phyloP scores from a whole-genome alignment of 2,113 vertebrate genomes.

The Elanus axillaris region DNA sequence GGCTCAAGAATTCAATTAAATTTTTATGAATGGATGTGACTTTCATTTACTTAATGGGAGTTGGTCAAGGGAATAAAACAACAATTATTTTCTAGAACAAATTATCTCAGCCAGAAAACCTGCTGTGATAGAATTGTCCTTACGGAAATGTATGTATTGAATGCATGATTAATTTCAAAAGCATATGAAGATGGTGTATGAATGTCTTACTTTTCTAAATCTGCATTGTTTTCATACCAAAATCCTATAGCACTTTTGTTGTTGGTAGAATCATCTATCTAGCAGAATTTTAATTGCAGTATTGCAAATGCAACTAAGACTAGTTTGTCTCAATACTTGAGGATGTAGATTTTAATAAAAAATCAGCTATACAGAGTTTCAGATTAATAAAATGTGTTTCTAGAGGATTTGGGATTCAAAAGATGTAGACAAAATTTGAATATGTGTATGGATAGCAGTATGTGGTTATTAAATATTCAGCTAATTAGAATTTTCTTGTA shows the following conservation, averaged over 20 bases:
- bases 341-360: not conserved
- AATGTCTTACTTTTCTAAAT: not conserved
- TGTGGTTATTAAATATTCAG: not conserved
- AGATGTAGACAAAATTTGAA: not conserved
- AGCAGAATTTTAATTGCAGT: not conserved
- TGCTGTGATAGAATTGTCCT: not conserved
- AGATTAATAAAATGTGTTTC: not conserved
- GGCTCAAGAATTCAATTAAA: not conserved
- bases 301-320: not conserved
- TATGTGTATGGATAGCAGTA: not conserved
- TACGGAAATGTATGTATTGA: not conserved
- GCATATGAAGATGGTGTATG: fast-evolving
- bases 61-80: not conserved
- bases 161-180: not conserved
- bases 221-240: not conserved
- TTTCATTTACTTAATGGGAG: not conserved
- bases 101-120: not conserved
- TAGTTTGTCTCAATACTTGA: not conserved
- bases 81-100: not conserved
- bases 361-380: not conserved
- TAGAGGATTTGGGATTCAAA: not conserved
- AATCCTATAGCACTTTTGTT: not conserved
- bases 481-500: not conserved
- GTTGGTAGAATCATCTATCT: not conserved
- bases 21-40: not conserved